Conservation (phyloP, 2,113 vertebrate species). For the Prolemur simus region DNA sequence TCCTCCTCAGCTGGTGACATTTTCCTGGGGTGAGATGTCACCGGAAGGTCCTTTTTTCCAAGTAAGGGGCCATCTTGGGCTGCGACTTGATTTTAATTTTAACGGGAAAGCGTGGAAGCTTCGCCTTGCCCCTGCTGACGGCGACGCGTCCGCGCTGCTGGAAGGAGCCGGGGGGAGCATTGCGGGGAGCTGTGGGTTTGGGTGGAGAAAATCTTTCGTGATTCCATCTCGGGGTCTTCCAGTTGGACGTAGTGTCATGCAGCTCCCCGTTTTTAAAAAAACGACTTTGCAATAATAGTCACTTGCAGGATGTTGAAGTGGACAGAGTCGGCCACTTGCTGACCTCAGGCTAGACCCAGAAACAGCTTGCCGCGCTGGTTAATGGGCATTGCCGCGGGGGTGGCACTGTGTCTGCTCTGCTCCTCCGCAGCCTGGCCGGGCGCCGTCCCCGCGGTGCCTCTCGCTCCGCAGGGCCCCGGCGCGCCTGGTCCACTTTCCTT, state of each 20-base stretch:
- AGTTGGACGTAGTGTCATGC: too few relatives aligned
- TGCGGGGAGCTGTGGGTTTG: not conserved
- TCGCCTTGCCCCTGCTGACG: too few relatives aligned
- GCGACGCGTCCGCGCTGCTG: not conserved
- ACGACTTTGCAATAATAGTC: not conserved
- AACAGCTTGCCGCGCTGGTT: not conserved
- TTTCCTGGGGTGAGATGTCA: not conserved
- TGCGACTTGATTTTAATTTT: not conserved
- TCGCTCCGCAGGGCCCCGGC: too few relatives aligned
- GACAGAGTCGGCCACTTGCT: not conserved
- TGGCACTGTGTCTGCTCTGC: too few relatives aligned
- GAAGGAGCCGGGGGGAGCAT: too few relatives aligned
- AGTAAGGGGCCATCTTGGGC: not conserved
- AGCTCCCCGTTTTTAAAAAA: not conserved
- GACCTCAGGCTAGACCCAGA: too few relatives aligned
- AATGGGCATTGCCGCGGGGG: too few relatives aligned
- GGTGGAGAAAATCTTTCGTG: not conserved
- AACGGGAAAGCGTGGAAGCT: not conserved
- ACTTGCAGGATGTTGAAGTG: not conserved
- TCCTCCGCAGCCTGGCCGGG: too few relatives aligned
- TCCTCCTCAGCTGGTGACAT: not conserved
- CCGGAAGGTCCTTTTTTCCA: not conserved
- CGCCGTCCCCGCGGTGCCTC: too few relatives aligned
- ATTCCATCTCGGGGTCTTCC: not conserved
- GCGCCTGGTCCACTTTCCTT: not conserved